Conservation (phyloP, 1,140 invertebrate genomes). For the Platyscapa corneri region DNA sequence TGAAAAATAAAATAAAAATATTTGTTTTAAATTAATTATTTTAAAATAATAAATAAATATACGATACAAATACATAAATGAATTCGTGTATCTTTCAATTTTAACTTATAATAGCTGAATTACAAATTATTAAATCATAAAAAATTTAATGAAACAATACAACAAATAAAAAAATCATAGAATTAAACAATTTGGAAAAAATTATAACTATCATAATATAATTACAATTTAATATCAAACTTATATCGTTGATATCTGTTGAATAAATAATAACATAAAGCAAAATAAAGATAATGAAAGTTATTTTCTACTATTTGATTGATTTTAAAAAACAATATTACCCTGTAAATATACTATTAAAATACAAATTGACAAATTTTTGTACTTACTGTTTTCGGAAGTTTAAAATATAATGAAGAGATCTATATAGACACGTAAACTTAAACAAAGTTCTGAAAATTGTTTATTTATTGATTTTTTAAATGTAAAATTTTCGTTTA, state of each 20-base stretch:
- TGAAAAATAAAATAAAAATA: not conserved
- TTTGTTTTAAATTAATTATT: not conserved
- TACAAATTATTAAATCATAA: not conserved
- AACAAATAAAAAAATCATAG: not conserved
- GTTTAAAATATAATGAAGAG: constrained; percentile 25
- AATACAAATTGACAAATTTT: constrained; percentile 13
- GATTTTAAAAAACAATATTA: not conserved
- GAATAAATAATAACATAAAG: not conserved
- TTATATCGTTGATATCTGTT: not conserved
- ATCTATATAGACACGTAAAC: constrained; percentile 17
- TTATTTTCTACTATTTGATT: not conserved
- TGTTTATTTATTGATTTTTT: constrained; percentile 6
- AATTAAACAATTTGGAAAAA: not conserved
- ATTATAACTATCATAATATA: not conserved
- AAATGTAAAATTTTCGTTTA: no score
- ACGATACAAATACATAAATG: not conserved
- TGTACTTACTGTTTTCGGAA: constrained; percentile 15
- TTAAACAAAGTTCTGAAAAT: constrained; percentile 21
- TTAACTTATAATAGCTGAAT: not conserved
- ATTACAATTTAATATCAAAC: not conserved
- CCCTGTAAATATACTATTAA: constrained; percentile 1
- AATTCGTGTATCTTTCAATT: not conserved
- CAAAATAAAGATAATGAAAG: not conserved
- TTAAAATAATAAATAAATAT: not conserved
- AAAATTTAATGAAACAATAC: not conserved